Conservation (phyloP, 2,888 invertebrate genomes). For the Pachydiplax longipennis region DNA sequence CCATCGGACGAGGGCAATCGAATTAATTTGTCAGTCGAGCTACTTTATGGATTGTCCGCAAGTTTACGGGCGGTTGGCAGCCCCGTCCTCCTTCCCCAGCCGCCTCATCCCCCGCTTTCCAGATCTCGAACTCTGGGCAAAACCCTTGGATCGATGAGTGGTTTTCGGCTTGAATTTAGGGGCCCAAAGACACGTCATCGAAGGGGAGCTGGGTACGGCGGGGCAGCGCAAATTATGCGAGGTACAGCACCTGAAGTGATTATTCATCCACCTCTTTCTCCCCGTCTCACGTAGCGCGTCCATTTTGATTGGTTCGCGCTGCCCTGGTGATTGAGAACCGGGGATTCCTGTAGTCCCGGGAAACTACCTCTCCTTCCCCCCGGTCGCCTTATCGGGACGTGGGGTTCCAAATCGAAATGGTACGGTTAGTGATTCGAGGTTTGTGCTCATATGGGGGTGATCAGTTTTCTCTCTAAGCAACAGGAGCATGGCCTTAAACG, state of each 20-base stretch:
- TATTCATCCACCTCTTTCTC: not conserved
- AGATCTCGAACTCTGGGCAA: not conserved
- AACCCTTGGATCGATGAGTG: not conserved
- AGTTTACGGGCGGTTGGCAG: not conserved
- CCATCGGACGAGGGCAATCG: too few relatives aligned
- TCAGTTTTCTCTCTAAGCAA: too few relatives aligned
- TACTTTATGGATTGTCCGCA: not conserved
- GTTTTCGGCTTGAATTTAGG: conserved; percentile 3
- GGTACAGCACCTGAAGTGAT: not conserved
- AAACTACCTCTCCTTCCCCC: not conserved
- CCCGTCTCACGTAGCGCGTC: not conserved
- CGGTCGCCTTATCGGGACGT: not conserved
- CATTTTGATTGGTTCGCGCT: too few relatives aligned
- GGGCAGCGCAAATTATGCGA: not conserved
- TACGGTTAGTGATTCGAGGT: too few relatives aligned
- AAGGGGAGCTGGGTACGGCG: not conserved
- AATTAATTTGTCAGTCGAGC: too few relatives aligned
- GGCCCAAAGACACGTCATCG: not conserved
- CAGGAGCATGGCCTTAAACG: too few relatives aligned
- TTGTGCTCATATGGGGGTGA: too few relatives aligned
- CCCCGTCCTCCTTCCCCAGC: not conserved
- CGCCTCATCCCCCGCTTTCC: not conserved
- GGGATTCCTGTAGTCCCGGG: not conserved
- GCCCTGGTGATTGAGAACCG: too few relatives aligned
- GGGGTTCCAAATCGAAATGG: not conserved